Percentiles rank a stretch among this genome's conserved stretches.
Evolutionary conservation across 2,113 vertebrate genomes (phyloP).

Genomic region (Campylomormyrus tamandua): DNA sequence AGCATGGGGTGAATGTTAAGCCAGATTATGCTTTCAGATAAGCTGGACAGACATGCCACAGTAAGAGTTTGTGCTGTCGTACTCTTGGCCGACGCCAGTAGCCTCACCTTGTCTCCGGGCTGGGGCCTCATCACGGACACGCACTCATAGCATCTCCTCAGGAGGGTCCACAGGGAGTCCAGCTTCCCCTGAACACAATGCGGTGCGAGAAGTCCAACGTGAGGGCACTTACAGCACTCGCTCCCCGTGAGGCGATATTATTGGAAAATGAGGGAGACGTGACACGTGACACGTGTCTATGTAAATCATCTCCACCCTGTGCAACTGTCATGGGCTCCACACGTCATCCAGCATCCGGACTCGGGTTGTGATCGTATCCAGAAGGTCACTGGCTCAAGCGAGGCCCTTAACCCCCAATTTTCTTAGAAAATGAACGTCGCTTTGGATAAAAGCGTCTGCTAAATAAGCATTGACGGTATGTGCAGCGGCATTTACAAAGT

Average conservation of each 20-base stretch:
- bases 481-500: neutral
- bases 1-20: neutral
- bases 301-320: neutral
- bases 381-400: neutral
- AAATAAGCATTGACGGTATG: neutral
- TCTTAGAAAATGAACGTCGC: neutral
- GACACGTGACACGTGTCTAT: neutral
- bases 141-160: constrained; percentile 84
- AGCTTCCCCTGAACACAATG: constrained; percentile 74
- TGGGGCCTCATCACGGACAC: constrained; percentile 94
- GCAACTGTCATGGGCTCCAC: neutral
- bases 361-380: neutral
- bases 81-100: neutral
- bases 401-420: neutral
- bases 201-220: neutral
- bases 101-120: constrained; percentile 90
- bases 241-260: neutral
- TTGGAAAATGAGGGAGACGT: neutral
- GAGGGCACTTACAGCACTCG: neutral
- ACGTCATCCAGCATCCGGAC: neutral
- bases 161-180: constrained; percentile 82
- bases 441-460: neutral
- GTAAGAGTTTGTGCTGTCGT: neutral
- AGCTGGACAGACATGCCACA: neutral
- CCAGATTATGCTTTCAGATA: neutral